Base-by-base conservation (phyloP, 2,888 invertebrate genomes). In the Agrochola litura region DNA sequence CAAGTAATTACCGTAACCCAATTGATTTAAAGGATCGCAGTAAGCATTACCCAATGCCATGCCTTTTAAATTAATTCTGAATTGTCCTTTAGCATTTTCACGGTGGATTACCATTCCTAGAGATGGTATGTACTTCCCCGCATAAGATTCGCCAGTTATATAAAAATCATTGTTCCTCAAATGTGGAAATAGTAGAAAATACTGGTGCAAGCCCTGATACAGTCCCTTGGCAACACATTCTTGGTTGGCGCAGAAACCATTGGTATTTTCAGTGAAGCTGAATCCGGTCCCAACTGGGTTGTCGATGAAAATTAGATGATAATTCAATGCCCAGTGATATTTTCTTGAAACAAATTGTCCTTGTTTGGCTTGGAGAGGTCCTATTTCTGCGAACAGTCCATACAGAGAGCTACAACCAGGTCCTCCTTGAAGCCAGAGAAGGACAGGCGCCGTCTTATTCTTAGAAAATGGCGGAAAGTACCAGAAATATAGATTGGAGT, bases 211-310 rank as follows among this genome's bases (percentile, higher is more conserved):
- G 25, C 93, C 93, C 83, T 91, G 93, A 89, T 97, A 97, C 1
- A 98, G 92, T 78, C 97, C 97, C 60, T 94, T 91, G 0, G 97
- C 97, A 16, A 98, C 95, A 86, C 97, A 97, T 0, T 90, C 92
- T 89, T 97, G 97, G 89, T 97, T 94, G 2, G 89, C 93, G 46
- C 97, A 97, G 90, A 97, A 98, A 54, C 97, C 97, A 65, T 93
- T 89, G 0, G 96, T 93, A 65, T 93, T 89, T 1, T 96, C 91
- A 0, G 98, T 97, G 89, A 97, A 98, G 90, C 98, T 98, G 89
- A 97, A 98, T 1, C 98, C 98, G 58, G 95, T 93, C 1, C 97
- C 97, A 0, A 97, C 97, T 3, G 98, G 98, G 84, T 97, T 98
- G 86, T 98, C 98, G 75, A 98, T 97, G 90, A 97, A 98, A 60